Conservation (phyloP, 2,113 vertebrate species). For the Passer montanus region DNA sequence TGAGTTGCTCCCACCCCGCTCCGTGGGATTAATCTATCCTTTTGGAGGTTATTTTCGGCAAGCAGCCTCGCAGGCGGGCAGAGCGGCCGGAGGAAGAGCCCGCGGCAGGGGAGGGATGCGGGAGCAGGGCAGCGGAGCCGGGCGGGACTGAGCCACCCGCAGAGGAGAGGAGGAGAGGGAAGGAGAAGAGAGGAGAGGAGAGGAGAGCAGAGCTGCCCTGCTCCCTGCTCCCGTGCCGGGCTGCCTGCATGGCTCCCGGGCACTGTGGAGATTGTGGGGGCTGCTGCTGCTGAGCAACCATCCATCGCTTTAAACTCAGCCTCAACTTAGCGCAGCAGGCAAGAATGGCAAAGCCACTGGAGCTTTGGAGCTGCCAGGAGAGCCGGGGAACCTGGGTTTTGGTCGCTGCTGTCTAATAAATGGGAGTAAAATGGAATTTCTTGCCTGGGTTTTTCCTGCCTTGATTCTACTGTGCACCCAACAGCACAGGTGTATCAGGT, state of each 20-base stretch:
- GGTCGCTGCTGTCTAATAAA: conserved; percentile 11
- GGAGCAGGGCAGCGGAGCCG: background rate
- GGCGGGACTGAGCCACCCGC: background rate
- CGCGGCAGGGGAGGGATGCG: conserved; percentile 11
- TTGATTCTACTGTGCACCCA: conserved; percentile 71
- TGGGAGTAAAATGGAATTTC: conserved; percentile 69
- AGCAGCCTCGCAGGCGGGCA: background rate
- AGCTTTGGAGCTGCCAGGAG: conserved; percentile 21
- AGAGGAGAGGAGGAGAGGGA: background rate
- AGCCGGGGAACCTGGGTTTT: background rate
- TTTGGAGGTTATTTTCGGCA: conserved; percentile 36
- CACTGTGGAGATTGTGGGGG: background rate
- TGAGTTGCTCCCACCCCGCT: background rate
- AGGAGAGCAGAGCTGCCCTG: background rate
- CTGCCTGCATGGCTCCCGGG: background rate
- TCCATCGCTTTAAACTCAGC: background rate
- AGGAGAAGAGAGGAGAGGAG: background rate
- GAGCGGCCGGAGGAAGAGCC: background rate
- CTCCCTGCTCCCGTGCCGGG: background rate
- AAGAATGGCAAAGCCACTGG: conserved; percentile 38
- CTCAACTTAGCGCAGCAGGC: conserved; percentile 41
- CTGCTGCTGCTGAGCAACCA: conserved; percentile 32
- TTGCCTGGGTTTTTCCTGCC: conserved; percentile 61
- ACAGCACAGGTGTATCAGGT: conserved; percentile 74
- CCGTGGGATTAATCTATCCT: background rate